Evolutionary conservation across 1,140 invertebrate genomes (phyloP).

Genomic region (Drepana arcuata): DNA sequence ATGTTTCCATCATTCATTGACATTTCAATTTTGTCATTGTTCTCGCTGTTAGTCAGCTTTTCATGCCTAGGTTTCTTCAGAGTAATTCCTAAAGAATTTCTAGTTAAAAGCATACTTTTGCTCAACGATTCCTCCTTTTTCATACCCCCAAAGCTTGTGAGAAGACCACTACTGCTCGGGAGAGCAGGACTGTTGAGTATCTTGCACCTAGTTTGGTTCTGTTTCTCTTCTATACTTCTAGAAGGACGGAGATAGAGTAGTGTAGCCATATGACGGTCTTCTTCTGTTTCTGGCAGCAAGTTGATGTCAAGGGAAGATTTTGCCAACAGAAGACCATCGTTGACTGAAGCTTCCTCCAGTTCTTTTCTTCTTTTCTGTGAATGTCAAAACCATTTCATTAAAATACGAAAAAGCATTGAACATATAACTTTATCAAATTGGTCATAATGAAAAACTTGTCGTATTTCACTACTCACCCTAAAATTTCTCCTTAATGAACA

Average conservation of each 20-base stretch:
- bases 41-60: not conserved
- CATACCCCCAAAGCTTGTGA: constrained; percentile 71
- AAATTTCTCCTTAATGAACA: constrained; percentile 85
- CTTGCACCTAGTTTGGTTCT: constrained; percentile 63
- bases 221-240: constrained; percentile 68
- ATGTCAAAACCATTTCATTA: too few relatives aligned
- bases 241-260: constrained; percentile 78
- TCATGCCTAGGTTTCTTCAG: constrained; percentile 36
- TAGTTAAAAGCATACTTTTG: constrained; percentile 39
- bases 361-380: constrained; percentile 85
- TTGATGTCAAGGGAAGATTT: constrained; percentile 86
- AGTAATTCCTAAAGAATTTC: constrained; percentile 55
- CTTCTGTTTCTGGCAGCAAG: constrained; percentile 83
- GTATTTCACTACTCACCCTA: constrained; percentile 82
- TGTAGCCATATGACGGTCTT: constrained; percentile 85
- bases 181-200: constrained; percentile 74
- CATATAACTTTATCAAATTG: too few relatives aligned
- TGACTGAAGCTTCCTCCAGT: constrained; percentile 76
- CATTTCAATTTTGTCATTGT: constrained; percentile 2
- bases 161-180: constrained; percentile 69
- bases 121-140: constrained; percentile 71
- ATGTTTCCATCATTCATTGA: too few relatives aligned
- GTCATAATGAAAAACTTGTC: too few relatives aligned
- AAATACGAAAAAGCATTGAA: too few relatives aligned
- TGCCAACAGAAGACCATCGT: constrained; percentile 81